Evolutionary conservation across 2,888 invertebrate genomes (phyloP).

Genomic region (Galeopsomyia nigrocyanea): DNA sequence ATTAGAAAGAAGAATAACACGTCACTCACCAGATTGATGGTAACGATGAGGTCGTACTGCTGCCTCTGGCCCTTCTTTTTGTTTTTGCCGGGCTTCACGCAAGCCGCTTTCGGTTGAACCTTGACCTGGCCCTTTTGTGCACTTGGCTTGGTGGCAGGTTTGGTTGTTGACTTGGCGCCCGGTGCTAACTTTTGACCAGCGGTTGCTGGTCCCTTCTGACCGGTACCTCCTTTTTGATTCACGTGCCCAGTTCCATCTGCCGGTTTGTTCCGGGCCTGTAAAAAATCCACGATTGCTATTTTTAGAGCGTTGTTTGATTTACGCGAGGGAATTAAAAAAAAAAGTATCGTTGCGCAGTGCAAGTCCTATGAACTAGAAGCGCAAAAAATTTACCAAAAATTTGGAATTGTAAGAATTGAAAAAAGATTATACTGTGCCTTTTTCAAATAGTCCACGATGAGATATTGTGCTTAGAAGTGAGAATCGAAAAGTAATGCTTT

Average conservation of each 20-base stretch:
- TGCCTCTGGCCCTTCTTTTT: conserved; percentile 85
- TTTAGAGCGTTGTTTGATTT: background rate
- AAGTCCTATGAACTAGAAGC: no score
- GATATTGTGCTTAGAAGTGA: no score
- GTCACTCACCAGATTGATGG: conserved; percentile 83
- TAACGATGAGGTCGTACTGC: conserved; percentile 85
- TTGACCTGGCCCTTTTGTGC: conserved; percentile 83
- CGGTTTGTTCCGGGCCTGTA: conserved; percentile 86
- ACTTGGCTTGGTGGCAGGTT: conserved; percentile 78
- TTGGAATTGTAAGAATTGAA: no score
- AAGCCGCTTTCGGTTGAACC: conserved; percentile 68
- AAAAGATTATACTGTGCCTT: no score
- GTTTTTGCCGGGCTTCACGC: conserved; percentile 77
- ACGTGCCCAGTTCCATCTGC: conserved; percentile 83
- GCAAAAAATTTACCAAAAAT: no score
- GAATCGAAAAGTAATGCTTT: no score
- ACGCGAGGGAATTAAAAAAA: background rate
- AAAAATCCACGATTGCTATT: conserved; percentile 20
- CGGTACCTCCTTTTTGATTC: conserved; percentile 78
- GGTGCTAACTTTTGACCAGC: conserved; percentile 75
- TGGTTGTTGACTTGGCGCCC: conserved; percentile 73
- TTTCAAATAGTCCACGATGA: no score
- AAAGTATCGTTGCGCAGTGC: background rate
- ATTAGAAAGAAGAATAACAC: background rate
- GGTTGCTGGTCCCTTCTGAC: conserved; percentile 75